Conservation (phyloP, 2,888 invertebrate species). For the Onthophagus sagittarius region DNA sequence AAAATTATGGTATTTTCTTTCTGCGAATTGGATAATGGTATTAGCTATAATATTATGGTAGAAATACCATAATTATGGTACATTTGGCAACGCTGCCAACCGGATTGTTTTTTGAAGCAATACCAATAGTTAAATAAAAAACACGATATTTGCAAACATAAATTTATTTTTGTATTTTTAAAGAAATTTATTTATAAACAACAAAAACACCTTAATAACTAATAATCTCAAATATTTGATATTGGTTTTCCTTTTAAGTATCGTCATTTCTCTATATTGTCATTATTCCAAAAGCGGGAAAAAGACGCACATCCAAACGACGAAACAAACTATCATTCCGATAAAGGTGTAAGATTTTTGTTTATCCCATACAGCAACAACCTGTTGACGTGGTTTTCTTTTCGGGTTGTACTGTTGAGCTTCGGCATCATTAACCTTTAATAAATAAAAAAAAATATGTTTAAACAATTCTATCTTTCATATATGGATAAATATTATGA, state of each 20-base stretch:
- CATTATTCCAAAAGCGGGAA: slow-evolving; percentile 42
- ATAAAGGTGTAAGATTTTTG: slow-evolving; percentile 47
- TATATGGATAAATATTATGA: too few relatives aligned
- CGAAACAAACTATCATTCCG: slow-evolving; percentile 43
- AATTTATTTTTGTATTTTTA: slow-evolving; percentile 3
- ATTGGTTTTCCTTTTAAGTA: slow-evolving; percentile 3
- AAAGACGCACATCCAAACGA: slow-evolving; percentile 51
- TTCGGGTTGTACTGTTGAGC: slow-evolving; percentile 6
- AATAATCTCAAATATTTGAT: slow-evolving; percentile 25
- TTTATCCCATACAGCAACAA: slow-evolving; percentile 50
- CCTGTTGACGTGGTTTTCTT: slow-evolving; percentile 28
- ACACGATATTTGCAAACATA: background rate
- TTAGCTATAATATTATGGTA: too few relatives aligned
- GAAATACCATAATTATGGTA: too few relatives aligned
- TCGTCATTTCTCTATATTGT: background rate
- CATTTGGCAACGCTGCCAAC: too few relatives aligned
- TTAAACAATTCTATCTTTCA: background rate
- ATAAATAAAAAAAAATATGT: slow-evolving; percentile 3
- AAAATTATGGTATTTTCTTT: too few relatives aligned
- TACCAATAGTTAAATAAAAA: too few relatives aligned
- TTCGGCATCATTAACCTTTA: slow-evolving; percentile 15
- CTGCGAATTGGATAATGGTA: too few relatives aligned
- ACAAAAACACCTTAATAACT: slow-evolving; percentile 7
- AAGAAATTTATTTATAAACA: background rate
- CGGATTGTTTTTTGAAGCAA: too few relatives aligned